Percentiles rank a stretch among this genome's conserved stretches.
phyloP scores from a whole-genome alignment of 1,140 invertebrate species.

The Spodoptera litura region DNA sequence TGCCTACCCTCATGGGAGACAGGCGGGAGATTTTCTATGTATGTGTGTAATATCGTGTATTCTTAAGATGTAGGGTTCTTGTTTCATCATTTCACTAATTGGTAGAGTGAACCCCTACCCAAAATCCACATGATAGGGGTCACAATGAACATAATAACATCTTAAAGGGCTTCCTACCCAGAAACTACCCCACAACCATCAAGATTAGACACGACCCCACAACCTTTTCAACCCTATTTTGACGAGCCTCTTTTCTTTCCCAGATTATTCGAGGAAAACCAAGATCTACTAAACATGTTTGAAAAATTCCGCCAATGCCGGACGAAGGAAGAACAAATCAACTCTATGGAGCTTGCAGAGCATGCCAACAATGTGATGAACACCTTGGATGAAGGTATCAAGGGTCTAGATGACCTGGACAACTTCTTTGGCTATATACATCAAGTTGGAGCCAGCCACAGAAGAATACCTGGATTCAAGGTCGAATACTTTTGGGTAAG shows the following conservation, averaged over 20 bases:
- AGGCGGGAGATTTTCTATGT: too few species aligned
- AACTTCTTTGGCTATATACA: constrained; percentile 93
- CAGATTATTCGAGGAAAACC: constrained; percentile 96
- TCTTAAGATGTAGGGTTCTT: too few species aligned
- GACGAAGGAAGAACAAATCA: constrained; percentile 93
- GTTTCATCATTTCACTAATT: too few species aligned
- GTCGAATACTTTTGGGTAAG: constrained; percentile 95
- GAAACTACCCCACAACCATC: too few species aligned
- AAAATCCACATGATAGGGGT: too few species aligned
- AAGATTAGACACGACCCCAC: too few species aligned
- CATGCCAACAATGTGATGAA: constrained; percentile 96
- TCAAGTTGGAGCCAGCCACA: constrained; percentile 93
- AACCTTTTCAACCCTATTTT: too few species aligned
- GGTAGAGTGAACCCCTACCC: too few species aligned
- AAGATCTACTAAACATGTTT: constrained; percentile 93
- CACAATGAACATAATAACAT: too few species aligned
- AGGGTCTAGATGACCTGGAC: constrained; percentile 93
- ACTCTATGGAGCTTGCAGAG: constrained; percentile 93
- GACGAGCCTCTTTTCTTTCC: constrained; percentile 46
- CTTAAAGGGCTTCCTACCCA: too few species aligned
- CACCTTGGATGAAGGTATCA: constrained; percentile 94
- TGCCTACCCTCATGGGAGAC: too few species aligned
- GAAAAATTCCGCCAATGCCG: constrained; percentile 92
- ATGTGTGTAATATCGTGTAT: too few species aligned
- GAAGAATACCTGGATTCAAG: constrained; percentile 93